A percentile compares a stretch with the other conserved stretches of the same genome.
Conservation (phyloP, 2,888 invertebrate genomes). For the Malthinus seriepunctatus region DNA sequence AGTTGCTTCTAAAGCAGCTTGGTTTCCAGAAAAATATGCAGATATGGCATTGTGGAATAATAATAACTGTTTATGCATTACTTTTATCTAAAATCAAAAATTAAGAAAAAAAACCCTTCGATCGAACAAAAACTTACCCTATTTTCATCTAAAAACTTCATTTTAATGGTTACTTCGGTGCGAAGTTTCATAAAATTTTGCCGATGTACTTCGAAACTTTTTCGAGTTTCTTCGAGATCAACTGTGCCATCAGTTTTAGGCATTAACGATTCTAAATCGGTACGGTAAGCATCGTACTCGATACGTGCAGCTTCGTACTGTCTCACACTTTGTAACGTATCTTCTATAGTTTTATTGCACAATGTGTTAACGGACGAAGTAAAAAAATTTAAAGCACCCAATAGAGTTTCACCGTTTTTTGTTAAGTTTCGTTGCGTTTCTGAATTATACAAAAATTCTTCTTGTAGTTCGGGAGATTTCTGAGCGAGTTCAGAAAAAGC, state of each 20-base stretch:
- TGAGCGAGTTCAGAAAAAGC: conserved; percentile 94
- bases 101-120: too few relatives aligned
- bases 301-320: conserved; percentile 80
- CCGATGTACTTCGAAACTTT: conserved; percentile 82
- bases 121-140: conserved; percentile 64
- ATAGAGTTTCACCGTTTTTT: conserved; percentile 90
- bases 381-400: conserved; percentile 95
- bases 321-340: conserved; percentile 79
- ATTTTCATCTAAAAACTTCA: conserved; percentile 96
- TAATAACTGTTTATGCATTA: conserved; percentile 97
- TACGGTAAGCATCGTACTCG: conserved; percentile 97
- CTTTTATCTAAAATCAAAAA: conserved; percentile 82
- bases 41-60: conserved; percentile 96
- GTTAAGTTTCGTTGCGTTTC: conserved; percentile 93
- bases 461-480: conserved; percentile 93
- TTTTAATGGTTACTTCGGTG: conserved; percentile 92
- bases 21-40: conserved; percentile 97
- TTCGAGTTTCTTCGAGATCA: conserved; percentile 78
- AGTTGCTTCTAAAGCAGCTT: conserved; percentile 88
- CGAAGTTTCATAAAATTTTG: conserved; percentile 90
- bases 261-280: conserved; percentile 85
- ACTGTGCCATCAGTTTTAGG: conserved; percentile 63
- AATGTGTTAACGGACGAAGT: conserved; percentile 94
- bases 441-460: conserved; percentile 92
- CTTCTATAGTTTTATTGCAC: conserved; percentile 97